Evolutionary conservation across 1,140 invertebrate genomes (phyloP).

Genomic region (Schlechtendalia chinensis): DNA sequence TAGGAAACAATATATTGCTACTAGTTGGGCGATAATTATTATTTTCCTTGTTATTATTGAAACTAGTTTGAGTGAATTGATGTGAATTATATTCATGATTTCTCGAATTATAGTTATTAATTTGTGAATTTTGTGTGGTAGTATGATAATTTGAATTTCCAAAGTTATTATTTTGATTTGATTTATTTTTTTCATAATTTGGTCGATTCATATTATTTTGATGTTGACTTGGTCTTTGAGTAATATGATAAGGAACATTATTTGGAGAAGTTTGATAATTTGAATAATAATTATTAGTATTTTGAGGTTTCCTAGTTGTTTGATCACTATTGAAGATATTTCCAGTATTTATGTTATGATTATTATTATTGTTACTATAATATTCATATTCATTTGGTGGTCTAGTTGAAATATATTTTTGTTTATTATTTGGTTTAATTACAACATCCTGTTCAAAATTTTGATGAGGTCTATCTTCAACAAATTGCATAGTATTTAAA

Average conservation of each 20-base stretch:
- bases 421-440: constrained; percentile 29
- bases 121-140: neutral
- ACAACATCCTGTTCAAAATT: constrained; percentile 13
- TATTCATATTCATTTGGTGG: neutral
- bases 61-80: neutral
- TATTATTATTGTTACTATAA: neutral
- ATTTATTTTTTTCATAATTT: neutral
- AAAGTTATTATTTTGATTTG: constrained; percentile 27
- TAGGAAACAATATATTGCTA: constrained; percentile 36
- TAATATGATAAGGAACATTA: neutral
- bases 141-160: neutral
- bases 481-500: constrained; percentile 16
- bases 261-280: neutral
- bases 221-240: neutral
- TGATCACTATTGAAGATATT: neutral
- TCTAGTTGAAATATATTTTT: neutral
- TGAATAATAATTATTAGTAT: neutral
- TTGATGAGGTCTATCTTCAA: constrained; percentile 35
- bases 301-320: constrained; percentile 17
- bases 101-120: neutral
- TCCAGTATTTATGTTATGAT: neutral
- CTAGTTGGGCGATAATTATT: constrained; percentile 20
- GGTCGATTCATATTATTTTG: constrained; percentile 3
- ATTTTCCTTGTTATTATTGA: neutral
- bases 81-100: neutral